Evolutionary conservation across 2,113 vertebrate species (phyloP).

Genomic region (Tetraodon nigroviridis): DNA sequence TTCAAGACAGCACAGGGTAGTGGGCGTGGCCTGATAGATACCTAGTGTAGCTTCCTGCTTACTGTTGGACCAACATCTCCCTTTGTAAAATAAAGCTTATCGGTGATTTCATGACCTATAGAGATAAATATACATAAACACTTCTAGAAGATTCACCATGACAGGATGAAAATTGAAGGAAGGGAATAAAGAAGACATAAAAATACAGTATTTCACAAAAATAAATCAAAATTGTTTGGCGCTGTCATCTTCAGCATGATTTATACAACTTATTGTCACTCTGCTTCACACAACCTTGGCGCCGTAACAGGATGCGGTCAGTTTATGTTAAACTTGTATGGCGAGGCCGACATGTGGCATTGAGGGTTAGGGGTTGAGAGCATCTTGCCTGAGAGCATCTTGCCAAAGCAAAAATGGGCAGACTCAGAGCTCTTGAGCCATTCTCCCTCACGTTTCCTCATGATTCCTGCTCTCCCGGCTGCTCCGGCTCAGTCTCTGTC

Average conservation of each 20-base stretch:
- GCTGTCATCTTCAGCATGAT: background rate
- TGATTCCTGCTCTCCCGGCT: conserved; percentile 8
- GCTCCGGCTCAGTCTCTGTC: conserved; percentile 11
- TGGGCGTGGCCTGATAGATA: too few relatives aligned
- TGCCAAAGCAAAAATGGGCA: conserved; percentile 22
- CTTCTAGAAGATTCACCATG: too few relatives aligned
- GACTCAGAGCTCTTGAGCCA: background rate
- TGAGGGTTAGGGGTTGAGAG: conserved; percentile 7
- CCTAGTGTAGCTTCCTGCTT: too few relatives aligned
- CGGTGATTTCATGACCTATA: too few relatives aligned
- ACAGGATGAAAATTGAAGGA: too few relatives aligned
- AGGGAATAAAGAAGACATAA: too few relatives aligned
- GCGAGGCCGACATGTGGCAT: background rate
- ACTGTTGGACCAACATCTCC: too few relatives aligned
- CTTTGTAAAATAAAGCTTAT: too few relatives aligned
- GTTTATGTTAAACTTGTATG: background rate
- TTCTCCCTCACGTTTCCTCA: conserved; percentile 15
- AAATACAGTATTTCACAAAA: too few relatives aligned
- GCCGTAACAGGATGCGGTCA: background rate
- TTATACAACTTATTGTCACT: background rate
- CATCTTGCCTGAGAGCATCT: conserved; percentile 6
- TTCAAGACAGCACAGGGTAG: too few relatives aligned
- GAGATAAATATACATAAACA: too few relatives aligned
- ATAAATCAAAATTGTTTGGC: too few relatives aligned
- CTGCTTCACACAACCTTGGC: background rate